phyloP scores from a whole-genome alignment of 2,888 invertebrate genomes.

The Oegoconia quadripuncta region DNA sequence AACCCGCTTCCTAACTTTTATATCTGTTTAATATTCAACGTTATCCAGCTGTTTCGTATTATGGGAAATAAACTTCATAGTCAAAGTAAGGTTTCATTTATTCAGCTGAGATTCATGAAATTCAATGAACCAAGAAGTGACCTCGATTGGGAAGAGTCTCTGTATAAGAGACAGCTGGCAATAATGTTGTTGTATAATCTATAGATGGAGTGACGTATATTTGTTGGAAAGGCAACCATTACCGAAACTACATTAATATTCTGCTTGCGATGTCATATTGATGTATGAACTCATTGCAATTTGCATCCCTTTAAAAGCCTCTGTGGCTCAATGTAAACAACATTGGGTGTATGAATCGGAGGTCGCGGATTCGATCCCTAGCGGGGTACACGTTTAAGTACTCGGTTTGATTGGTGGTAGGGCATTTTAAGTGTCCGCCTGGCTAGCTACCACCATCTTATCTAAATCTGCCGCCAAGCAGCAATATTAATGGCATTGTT shows the following conservation, averaged over 20 bases:
- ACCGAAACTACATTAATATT: background rate
- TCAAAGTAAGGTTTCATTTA: constrained; percentile 7
- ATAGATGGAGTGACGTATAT: background rate
- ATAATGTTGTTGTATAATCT: background rate
- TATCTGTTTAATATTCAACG: background rate
- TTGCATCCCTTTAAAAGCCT: background rate
- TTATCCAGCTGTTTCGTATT: background rate
- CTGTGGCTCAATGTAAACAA: background rate
- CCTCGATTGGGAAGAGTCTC: background rate
- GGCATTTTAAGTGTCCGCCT: too few species aligned
- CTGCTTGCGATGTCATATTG: constrained; percentile 1
- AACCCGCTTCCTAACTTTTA: background rate
- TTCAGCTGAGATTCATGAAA: constrained; percentile 8
- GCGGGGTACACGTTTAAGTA: too few species aligned
- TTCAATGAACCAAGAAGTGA: constrained; percentile 7
- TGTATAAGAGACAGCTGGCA: background rate
- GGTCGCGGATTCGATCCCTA: too few species aligned
- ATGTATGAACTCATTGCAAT: constrained; percentile 4
- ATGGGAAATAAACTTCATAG: constrained; percentile 4
- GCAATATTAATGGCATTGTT: too few species aligned
- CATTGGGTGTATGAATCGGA: too few species aligned
- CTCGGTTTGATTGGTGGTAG: too few species aligned
- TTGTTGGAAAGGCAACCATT: background rate
- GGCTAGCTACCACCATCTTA: too few species aligned
- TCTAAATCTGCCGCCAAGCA: too few species aligned